phyloP scores from a whole-genome alignment of 2,888 invertebrate genomes.

The Gibbula magus region DNA sequence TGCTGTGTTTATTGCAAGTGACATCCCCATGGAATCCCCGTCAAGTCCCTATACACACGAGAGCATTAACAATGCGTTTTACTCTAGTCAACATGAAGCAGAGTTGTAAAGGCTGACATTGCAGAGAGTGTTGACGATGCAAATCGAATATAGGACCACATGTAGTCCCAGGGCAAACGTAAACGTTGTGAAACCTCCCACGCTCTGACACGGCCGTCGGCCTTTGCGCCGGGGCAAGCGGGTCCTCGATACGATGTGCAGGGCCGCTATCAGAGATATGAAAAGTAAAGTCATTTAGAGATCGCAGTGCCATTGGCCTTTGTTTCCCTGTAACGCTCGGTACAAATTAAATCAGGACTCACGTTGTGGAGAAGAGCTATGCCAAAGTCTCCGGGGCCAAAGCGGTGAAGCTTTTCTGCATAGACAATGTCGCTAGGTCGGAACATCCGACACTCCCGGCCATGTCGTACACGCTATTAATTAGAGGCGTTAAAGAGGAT shows the following conservation, averaged over 20 bases:
- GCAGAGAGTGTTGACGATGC: not conserved
- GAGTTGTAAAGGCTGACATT: not conserved
- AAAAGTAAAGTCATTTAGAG: slow-evolving; percentile 10
- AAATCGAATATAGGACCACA: slow-evolving; percentile 12
- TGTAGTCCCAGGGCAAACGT: slow-evolving; percentile 18
- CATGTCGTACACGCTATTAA: too few relatives aligned
- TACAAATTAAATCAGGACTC: not conserved
- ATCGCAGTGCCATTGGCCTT: not conserved
- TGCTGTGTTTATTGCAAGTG: too few relatives aligned
- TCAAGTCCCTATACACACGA: not conserved
- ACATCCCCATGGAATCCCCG: too few relatives aligned
- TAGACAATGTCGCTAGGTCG: not conserved
- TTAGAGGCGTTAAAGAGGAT: too few relatives aligned
- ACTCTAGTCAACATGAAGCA: not conserved
- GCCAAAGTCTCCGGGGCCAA: not conserved
- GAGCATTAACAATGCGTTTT: not conserved
- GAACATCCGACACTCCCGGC: too few relatives aligned
- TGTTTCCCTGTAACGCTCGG: not conserved
- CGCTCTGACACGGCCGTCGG: not conserved
- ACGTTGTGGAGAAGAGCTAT: not conserved
- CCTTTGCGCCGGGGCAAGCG: not conserved
- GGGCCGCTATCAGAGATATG: not conserved
- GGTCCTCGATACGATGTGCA: not conserved
- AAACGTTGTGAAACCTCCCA: slow-evolving; percentile 24
- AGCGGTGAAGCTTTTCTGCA: not conserved